Base-by-base conservation (phyloP, 35 echinoderm and acorn worm species). In the Anneissia japonica region DNA sequence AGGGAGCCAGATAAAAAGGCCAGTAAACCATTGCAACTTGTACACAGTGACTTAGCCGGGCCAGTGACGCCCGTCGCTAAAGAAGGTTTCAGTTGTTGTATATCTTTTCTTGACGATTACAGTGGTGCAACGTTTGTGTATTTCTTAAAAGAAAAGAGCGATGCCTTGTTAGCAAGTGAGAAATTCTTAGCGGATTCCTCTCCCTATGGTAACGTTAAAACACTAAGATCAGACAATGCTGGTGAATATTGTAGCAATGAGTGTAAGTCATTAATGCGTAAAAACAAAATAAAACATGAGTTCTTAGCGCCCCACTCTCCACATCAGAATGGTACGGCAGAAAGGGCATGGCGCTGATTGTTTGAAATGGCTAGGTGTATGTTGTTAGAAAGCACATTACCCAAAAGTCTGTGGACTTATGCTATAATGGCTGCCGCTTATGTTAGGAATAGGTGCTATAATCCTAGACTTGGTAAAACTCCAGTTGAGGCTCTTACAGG, bases 351-450 rank as follows among this genome's bases (percentile, higher is more conserved):
- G 73, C 23, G 73, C 23, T 9, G 5, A 5, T n/a, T 75, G 4
- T 75, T 75, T 32, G 73, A 75, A 75, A 75, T 75, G 73, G 73
- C 5, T n/a, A 75, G 73, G 26, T 75, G 73, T 75, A 5, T 75
- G 4, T 32, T 75, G 23, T 9, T 75, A 9, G 26, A 75, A 32
- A 5, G 5, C 26, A 10, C 23, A n/a, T 26, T 75, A 26, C 26
- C 23, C 4, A 75, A 75, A n/a, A 5, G 4, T n/a, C 7, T 75
- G 26, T 75, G 73, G 73, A n/a, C 73, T n/a, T 75, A 75, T 75
- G 73, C 73, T 9, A 26, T 75, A 75, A 75, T 6, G 26, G 73
- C 73, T 5, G 73, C 73, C 4, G 73, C 73, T 16, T 75, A 75
- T 32, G 26, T 75, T 9, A n/a, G 73, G 26, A 75, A 75, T n/a